Base-by-base conservation (phyloP, 1,140 invertebrate species). In the Brachionus koreanus region DNA sequence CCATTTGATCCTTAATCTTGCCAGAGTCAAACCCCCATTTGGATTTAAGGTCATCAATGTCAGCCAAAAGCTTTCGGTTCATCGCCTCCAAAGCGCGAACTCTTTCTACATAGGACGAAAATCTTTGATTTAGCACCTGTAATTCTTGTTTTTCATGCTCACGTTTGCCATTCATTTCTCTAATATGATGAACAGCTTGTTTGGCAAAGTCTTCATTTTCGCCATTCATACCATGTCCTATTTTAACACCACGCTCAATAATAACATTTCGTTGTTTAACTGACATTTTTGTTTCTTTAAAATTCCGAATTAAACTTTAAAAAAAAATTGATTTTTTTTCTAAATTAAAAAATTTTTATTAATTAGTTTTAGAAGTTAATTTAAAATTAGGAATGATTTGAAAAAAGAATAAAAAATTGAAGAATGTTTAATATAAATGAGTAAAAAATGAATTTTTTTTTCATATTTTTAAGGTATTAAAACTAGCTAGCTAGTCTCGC, bases 91-190 rank as follows among this genome's bases (percentile, higher is more conserved):
- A 85, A 83, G 89, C 90, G 43, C 89, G 86, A 23, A 89, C 88
- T 46, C 90, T 85, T 83, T 90, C 90, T 83, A 90, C 90, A 85
- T 90, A 90, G 82, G 84, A 86, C 69, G 89, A 90, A 83, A 90
- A 87, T 42, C 89, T 85, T 83, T 90, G 88, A 84, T 90, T 90
- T 74, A 90, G 83, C 69, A 89, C 89, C 83, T 87, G 87, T 85
- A 90, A 86, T 67, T 90, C 89, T 83, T 89, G 88, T 86, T 90
- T 90, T 83, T 90, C 90, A 79, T 87, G 87, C 84, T 90, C 89
- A 12, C 90, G 39, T 29, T 74, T 82, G 23, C 33, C 82, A 52
- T 67, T 82, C 43, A 82, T 57, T 37, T 65, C 76, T 61, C 76
- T 57, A 5, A 79, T 61, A 19, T 57, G 49, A 13, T 57, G 49